A percentile compares a stretch with the other conserved stretches of the same genome.
These are phyloP conservation scores for Hydropsyche betteni DNA, from an alignment of 2,888 invertebrate species.

Conservation along the genomic window DNA sequence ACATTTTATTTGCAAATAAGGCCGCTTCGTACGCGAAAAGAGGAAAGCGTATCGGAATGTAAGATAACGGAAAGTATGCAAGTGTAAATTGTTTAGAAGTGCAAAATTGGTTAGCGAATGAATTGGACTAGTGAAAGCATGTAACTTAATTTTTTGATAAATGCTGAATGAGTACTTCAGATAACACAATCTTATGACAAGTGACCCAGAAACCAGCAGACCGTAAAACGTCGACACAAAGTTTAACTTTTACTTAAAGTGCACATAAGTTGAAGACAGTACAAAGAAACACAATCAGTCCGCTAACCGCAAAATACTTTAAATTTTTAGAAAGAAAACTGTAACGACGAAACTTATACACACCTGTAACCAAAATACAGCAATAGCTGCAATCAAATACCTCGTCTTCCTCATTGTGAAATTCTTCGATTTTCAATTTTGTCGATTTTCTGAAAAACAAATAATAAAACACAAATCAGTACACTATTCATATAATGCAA, in stretches of 20 bases:
- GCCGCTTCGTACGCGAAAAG: background rate
- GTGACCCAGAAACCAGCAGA: slow-evolving; percentile 33
- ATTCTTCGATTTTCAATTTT: slow-evolving; percentile 60
- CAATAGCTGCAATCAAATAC: slow-evolving; percentile 61
- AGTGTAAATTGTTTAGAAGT: slow-evolving; percentile 12
- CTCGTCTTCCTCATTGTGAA: slow-evolving; percentile 66
- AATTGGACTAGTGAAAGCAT: slow-evolving; percentile 11
- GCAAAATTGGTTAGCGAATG: slow-evolving; percentile 13
- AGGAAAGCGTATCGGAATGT: slow-evolving; percentile 11
- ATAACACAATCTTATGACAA: slow-evolving; percentile 33
- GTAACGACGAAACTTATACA: slow-evolving; percentile 52
- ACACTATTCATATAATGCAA: slow-evolving; percentile 6
- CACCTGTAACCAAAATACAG: slow-evolving; percentile 64
- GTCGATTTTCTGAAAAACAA: slow-evolving; percentile 61
- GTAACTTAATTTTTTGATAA: slow-evolving; percentile 18
- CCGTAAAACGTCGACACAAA: slow-evolving; percentile 31
- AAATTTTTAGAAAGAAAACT: slow-evolving; percentile 9
- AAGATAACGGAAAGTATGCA: slow-evolving; percentile 21
- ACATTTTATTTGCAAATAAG: slow-evolving; percentile 7
- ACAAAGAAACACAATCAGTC: slow-evolving; percentile 7
- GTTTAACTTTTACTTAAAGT: slow-evolving; percentile 28
- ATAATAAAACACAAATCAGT: background rate
- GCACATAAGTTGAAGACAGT: background rate
- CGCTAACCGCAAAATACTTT: background rate
- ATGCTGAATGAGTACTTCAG: slow-evolving; percentile 23